Evolutionary conservation across 2,113 vertebrate genomes (phyloP).

Genomic region (Indicator indicator): DNA sequence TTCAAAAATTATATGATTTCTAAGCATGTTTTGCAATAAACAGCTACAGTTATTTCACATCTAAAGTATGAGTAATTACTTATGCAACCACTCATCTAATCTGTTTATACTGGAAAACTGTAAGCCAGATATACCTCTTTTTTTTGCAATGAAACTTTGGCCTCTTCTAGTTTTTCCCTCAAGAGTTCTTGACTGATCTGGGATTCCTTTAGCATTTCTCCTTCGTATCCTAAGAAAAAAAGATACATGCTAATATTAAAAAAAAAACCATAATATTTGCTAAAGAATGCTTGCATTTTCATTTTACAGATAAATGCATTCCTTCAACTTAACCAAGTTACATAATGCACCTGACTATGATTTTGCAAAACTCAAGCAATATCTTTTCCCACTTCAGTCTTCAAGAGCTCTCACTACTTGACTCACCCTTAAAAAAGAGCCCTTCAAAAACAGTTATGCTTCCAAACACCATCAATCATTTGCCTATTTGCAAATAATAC

Average conservation of each 20-base stretch:
- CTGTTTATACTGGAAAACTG: neutral
- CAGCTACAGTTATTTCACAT: neutral
- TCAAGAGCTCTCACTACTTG: neutral
- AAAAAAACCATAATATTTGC: neutral
- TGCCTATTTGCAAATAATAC: neutral
- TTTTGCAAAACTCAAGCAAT: neutral
- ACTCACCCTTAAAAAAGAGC: neutral
- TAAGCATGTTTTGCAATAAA: neutral
- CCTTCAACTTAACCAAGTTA: neutral
- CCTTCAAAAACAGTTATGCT: neutral
- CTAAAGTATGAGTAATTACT: neutral
- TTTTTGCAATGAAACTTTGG: constrained; percentile 77
- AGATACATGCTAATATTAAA: neutral
- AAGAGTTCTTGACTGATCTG: constrained; percentile 76
- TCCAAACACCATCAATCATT: neutral
- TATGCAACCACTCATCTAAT: neutral
- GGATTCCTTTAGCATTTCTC: constrained; percentile 77
- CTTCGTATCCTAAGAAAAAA: constrained; percentile 75
- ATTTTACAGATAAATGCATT: neutral
- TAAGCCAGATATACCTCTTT: constrained; percentile 75
- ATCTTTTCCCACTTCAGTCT: neutral
- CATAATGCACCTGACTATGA: neutral
- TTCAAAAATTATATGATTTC: constrained; percentile 35
- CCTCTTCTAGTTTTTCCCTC: constrained; percentile 77
- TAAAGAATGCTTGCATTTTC: neutral